These are phyloP conservation scores for Andrena chrysosceles DNA, from an alignment of 2,888 invertebrate genomes.

Conservation along the genomic window DNA sequence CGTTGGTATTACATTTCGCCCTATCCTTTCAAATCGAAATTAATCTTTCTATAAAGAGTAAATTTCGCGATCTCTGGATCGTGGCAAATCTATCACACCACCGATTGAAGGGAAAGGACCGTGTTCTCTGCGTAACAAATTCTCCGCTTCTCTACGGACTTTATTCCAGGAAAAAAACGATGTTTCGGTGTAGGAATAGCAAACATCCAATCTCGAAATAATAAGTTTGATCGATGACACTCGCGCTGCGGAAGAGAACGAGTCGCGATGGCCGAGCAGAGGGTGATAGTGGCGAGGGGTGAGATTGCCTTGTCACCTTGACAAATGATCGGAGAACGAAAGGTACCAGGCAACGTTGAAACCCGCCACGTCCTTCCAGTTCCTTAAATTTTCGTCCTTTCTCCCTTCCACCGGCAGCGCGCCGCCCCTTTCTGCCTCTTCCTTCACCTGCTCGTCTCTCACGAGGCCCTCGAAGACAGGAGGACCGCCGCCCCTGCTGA, in stretches of 20 bases:
- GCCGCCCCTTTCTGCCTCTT: constrained; percentile 30
- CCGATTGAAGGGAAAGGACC: not conserved
- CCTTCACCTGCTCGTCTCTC: constrained; percentile 72
- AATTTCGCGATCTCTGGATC: not conserved
- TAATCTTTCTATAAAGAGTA: constrained; percentile 7
- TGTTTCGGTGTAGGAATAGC: constrained; percentile 26
- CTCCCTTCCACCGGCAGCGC: constrained; percentile 7
- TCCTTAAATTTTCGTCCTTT: constrained; percentile 60
- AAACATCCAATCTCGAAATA: constrained; percentile 56
- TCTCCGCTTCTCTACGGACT: not conserved
- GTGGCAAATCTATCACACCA: not conserved
- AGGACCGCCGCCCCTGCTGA: constrained; percentile 56
- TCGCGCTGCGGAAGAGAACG: constrained; percentile 67
- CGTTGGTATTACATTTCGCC: not conserved
- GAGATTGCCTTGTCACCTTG: constrained; percentile 83
- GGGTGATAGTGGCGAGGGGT: constrained; percentile 73
- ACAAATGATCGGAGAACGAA: constrained; percentile 81
- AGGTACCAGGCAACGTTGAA: constrained; percentile 70
- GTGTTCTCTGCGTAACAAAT: not conserved
- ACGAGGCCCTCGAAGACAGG: constrained; percentile 52
- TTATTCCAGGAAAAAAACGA: not conserved
- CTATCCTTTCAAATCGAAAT: not conserved
- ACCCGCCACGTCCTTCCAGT: constrained; percentile 53
- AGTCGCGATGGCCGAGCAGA: constrained; percentile 53
- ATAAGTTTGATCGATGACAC: constrained; percentile 73